Conservation (phyloP, 2,888 invertebrate genomes). For the Rhamnusium bicolor region DNA sequence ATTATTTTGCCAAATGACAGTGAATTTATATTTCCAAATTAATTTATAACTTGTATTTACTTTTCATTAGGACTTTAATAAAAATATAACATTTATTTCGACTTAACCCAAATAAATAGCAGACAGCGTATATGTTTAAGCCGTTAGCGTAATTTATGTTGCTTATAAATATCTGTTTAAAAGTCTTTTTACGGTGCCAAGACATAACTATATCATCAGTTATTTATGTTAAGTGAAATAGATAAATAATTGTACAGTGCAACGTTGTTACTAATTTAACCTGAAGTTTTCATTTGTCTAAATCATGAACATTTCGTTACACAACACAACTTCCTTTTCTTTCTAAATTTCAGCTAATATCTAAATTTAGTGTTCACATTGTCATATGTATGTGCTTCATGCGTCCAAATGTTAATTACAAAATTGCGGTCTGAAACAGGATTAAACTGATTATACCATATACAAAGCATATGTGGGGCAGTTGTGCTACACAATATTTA, state of each 20-base stretch:
- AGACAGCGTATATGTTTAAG: background rate
- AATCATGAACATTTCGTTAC: too few relatives aligned
- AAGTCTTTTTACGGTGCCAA: background rate
- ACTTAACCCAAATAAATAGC: background rate
- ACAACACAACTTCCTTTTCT: too few relatives aligned
- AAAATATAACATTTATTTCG: background rate
- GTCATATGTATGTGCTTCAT: background rate
- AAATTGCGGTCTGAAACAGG: background rate
- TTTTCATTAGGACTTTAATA: background rate
- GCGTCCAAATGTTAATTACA: background rate
- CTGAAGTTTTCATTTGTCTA: too few relatives aligned
- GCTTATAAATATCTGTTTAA: constrained; percentile 1
- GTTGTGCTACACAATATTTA: constrained; percentile 13
- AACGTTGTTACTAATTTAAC: too few relatives aligned
- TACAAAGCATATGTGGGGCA: constrained; percentile 7
- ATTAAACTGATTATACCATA: background rate
- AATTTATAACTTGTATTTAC: constrained; percentile 10
- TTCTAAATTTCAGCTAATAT: too few relatives aligned
- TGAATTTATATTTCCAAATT: background rate
- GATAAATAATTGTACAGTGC: too few relatives aligned
- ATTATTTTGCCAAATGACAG: constrained; percentile 4
- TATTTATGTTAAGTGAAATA: constrained; percentile 3
- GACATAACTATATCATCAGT: background rate
- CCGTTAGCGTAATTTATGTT: background rate
- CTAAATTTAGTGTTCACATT: background rate